phyloP scores from a whole-genome alignment of 2,797 vertebrate genomes.

The Centroberyx gerrardi region DNA sequence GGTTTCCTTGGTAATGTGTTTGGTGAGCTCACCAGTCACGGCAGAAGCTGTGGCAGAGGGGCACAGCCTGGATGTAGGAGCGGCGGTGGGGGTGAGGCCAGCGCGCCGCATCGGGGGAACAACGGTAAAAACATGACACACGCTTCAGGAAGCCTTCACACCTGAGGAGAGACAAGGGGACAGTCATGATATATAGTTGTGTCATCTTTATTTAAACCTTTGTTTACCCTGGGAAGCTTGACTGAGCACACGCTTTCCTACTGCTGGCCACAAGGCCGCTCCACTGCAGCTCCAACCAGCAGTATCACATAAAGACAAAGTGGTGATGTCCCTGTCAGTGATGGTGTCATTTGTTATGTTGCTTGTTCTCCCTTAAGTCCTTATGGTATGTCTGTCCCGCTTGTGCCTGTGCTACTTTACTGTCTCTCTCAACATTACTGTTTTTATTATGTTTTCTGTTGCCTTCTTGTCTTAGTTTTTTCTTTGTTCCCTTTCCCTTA shows the following conservation, averaged over 20 bases:
- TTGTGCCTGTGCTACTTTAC: not conserved
- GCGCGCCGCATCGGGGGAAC: constrained; percentile 86
- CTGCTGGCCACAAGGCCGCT: not conserved
- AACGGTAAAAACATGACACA: constrained; percentile 86
- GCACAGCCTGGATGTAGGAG: constrained; percentile 84
- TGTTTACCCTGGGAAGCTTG: not conserved
- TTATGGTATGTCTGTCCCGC: not conserved
- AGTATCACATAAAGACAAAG: not conserved
- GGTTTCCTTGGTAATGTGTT: not conserved
- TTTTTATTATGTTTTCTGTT: not conserved
- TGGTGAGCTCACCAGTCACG: constrained; percentile 85
- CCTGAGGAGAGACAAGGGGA: constrained; percentile 67
- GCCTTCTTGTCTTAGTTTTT: no score
- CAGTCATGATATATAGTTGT: not conserved
- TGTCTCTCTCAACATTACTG: not conserved
- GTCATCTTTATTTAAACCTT: constrained; percentile 5
- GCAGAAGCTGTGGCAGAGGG: constrained; percentile 90
- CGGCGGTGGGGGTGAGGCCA: constrained; percentile 82
- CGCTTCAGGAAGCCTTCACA: constrained; percentile 88
- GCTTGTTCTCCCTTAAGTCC: not conserved
- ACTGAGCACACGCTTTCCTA: no score
- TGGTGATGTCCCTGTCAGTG: not conserved
- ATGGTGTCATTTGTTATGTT: not conserved
- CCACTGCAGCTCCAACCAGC: no score
- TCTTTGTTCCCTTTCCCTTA: no score